Evolutionary conservation across 2,113 vertebrate genomes (phyloP), one percentile per base, ranked within the genome.

Genomic region (Romanogobio albipinnatus): DNA sequence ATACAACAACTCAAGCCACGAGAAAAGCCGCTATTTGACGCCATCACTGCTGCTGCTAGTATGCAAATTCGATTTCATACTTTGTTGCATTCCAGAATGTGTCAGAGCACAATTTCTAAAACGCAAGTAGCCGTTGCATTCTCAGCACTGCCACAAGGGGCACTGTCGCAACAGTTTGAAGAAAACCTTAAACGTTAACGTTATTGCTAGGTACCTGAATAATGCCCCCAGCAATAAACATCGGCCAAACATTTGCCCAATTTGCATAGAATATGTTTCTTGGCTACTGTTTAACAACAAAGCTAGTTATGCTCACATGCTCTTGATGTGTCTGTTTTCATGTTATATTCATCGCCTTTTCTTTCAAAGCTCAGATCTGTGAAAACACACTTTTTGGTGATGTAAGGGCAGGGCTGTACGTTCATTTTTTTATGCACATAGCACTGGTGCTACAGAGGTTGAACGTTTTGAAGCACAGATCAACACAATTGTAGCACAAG

Each of bases 351-450:
- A 43, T 70, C 29, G 29, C 29, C 8, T 22, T 11, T 39, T 66
- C 29, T 9, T 66, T 33, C 29, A 36, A 36, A 36, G 4, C 29
- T 66, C 29, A 36, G 17, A 29, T 66, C 17, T 29, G 13, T 68
- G 3, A 62, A 70, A 51, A 51, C 56, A 3, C 10, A 22, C 51
- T 84, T 51, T 53, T 17, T 53, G 14, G 33, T 43, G 39, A 76
- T 56, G 56, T 76, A 81, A 87, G 43, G 70, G 81, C 62, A 61
- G 43, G 84, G 33, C 33, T 33, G 33, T 33, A 33, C 33, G 33
- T 33, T 2, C 2, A 33, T 2, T 33, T 33, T 33, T 33, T 29
- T 33, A 2, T 33, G 33, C 33, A 33, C 2, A 33, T 5, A 36
- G 3, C 36, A 36, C 4, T 36, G 36, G 36, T 36, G 36, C 36